These are phyloP conservation scores for Drosophila orosa DNA, from an alignment of 1,140 invertebrate species.

Conservation along the genomic window DNA sequence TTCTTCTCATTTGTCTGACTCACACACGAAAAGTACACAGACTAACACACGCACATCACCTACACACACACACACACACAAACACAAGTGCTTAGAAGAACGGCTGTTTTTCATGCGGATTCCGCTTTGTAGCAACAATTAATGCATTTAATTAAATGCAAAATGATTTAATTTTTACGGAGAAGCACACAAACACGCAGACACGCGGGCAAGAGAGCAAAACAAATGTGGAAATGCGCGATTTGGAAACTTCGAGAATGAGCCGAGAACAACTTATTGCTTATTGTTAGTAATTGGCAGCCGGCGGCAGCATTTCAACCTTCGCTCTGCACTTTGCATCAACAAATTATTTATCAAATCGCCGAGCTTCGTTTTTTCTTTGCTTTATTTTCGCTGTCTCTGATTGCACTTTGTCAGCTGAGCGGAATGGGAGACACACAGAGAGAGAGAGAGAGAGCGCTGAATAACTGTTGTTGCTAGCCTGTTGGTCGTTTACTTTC, in stretches of 20 bases:
- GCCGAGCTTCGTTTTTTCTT: constrained; percentile 32
- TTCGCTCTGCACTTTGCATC: constrained; percentile 66
- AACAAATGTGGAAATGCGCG: constrained; percentile 26
- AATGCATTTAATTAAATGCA: constrained; percentile 76
- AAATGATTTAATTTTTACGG: constrained; percentile 65
- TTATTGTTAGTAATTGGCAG: constrained; percentile 36
- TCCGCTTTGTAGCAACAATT: constrained; percentile 41
- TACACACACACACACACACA: constrained; percentile 15
- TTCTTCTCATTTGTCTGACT: constrained; percentile 65
- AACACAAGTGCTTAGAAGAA: constrained; percentile 12
- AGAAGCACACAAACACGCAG: constrained; percentile 51
- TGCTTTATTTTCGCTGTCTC: constrained; percentile 40
- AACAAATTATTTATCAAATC: constrained; percentile 62
- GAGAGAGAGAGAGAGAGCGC: constrained; percentile 40
- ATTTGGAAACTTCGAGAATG: constrained; percentile 71
- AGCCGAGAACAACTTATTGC: constrained; percentile 23
- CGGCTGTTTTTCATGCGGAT: constrained; percentile 50
- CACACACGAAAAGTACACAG: constrained; percentile 50
- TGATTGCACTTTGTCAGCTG: constrained; percentile 76
- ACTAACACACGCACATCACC: constrained; percentile 3
- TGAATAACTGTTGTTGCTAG: constrained; percentile 74
- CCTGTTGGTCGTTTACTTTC: constrained; percentile 62
- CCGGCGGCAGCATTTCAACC: constrained; percentile 25
- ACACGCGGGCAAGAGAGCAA: constrained; percentile 21
- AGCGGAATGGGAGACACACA: constrained; percentile 39